These are phyloP conservation scores for Rattus rattus DNA, from an alignment of 2,113 vertebrate genomes.

Conservation along the genomic window DNA sequence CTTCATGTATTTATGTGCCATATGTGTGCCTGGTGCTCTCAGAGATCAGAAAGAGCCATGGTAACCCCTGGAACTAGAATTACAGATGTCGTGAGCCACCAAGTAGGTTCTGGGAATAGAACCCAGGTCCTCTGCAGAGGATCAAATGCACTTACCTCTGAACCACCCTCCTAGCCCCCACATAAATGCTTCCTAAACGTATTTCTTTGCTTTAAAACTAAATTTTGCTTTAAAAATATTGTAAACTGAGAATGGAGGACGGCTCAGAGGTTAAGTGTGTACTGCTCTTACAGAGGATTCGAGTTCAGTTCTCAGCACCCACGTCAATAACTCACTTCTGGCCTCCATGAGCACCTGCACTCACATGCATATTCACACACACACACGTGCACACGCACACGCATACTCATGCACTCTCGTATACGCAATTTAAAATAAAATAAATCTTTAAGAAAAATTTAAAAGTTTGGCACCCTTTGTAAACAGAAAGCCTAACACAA, in stretches of 20 bases:
- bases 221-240: neutral
- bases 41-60: neutral
- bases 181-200: neutral
- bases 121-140: neutral
- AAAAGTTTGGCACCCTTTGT: neutral
- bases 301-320: neutral
- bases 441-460: neutral
- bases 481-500: neutral
- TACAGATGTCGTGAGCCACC: neutral
- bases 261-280: neutral
- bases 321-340: neutral
- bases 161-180: neutral
- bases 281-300: neutral
- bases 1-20: neutral
- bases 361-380: neutral
- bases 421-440: neutral
- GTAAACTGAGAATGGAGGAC: neutral
- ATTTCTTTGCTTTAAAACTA: constrained; percentile 3
- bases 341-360: neutral
- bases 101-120: neutral
- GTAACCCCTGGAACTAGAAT: neutral
- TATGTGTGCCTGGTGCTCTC: neutral
- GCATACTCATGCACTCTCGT: no score
- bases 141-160: neutral
- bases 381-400: neutral